Base-by-base conservation (phyloP, 2,888 invertebrate genomes). In the Parasteatoda lunata region DNA sequence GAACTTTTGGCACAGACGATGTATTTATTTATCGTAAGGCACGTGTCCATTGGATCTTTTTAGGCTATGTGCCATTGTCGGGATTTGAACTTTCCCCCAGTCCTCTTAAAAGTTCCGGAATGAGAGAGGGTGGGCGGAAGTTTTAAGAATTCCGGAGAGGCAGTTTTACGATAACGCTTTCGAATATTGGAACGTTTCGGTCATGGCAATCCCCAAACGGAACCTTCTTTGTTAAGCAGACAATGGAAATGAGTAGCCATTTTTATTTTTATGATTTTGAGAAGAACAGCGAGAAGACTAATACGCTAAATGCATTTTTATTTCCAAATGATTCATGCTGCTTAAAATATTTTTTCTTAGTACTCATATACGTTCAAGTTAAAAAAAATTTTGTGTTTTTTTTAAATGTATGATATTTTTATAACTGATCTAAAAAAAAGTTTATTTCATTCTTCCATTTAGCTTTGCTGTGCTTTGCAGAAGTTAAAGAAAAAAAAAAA, bases 21-120 rank as follows among this genome's bases (percentile, higher is more conserved):
- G 84, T 86, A 77, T 86, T 86, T 86, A 86, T 86, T 86, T 86
- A 86, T 86, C 80, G 77, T 71, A 47, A 47, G 85, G 80, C 85
- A 80, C 85, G 85, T 86, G 85, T 80, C 80, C 77, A 77, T 70
- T 70, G 30, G 48, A 48, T 52, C 70, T 49, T 49, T 59, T 59
- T 75, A 79, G 75, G 64, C 76, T 65, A 80, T 77, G 54, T 65
- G 6, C 79, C 49, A 76, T 85, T 85, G 84, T 85, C 48, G 51
- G 51, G 70, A 64, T 66, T 75, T 70, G n/a, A 59, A 11, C 15
- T 13, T 65, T 13, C 15, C 13, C 52, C 76, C 49, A 13, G 68
- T 47, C 64, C 6, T 45, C 75, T 75, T 80, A 80, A 80, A 80
- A 80, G 80, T 80, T 80, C 85, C 80, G 80, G 80, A 65, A 59